Percentiles rank a stretch among this genome's conserved stretches.
phyloP scores from a whole-genome alignment of 2,888 invertebrate species.

The Dromius quadrimaculatus region DNA sequence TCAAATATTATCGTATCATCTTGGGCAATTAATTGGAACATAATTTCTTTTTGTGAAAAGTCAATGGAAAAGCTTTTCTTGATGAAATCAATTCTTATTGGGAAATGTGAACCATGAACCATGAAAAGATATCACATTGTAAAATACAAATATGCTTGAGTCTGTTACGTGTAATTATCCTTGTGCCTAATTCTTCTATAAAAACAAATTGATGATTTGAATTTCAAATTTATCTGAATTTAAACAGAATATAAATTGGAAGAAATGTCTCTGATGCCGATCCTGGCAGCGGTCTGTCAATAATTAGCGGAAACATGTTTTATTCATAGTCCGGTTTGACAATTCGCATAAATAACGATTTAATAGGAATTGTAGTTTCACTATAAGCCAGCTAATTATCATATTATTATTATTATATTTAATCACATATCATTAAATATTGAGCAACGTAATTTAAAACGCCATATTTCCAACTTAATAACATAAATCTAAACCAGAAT shows the following conservation, averaged over 20 bases:
- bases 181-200: no score
- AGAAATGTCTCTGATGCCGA: conserved; percentile 35
- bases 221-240: conserved; percentile 28
- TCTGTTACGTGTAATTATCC: no score
- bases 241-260: conserved; percentile 14
- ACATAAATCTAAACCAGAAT: conserved; percentile 42
- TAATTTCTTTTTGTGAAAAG: no score
- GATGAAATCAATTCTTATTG: no score
- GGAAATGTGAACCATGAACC: no score
- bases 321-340: conserved; percentile 49
- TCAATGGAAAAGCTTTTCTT: no score
- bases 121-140: no score
- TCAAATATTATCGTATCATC: no score
- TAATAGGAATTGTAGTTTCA: conserved; percentile 50
- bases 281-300: conserved; percentile 44
- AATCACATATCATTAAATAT: conserved; percentile 51
- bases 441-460: conserved; percentile 48
- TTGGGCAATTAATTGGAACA: no score
- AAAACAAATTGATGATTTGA: no score
- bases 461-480: conserved; percentile 39
- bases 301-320: conserved; percentile 52
- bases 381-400: conserved; percentile 48
- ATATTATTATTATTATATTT: conserved; percentile 52
- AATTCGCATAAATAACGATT: conserved; percentile 50
- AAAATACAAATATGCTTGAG: no score